Evolutionary conservation across 1,140 invertebrate genomes (phyloP).

Genomic region (Leptoteleia sp.): DNA sequence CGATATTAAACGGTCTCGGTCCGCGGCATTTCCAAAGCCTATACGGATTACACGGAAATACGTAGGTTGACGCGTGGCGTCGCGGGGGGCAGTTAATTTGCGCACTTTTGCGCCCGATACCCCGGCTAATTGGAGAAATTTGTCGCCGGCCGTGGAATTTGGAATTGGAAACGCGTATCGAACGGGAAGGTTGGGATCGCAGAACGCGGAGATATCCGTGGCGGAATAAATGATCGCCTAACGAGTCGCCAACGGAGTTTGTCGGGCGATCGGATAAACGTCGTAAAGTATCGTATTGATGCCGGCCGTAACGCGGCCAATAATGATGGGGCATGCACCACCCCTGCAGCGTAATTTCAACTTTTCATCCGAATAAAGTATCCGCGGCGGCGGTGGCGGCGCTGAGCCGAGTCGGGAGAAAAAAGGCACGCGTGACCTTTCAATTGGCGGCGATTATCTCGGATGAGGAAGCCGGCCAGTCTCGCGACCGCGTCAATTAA

Average conservation of each 20-base stretch:
- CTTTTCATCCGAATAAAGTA: slow-evolving; percentile 39
- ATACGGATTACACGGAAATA: slow-evolving; percentile 4
- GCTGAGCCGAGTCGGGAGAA: too few species aligned
- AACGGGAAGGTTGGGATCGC: not conserved
- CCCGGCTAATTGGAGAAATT: too few species aligned
- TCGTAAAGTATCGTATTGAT: slow-evolving; percentile 38
- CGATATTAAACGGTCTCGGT: too few species aligned
- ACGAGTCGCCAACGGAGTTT: slow-evolving; percentile 19
- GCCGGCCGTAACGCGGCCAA: slow-evolving; percentile 28
- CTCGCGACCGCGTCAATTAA: slow-evolving; percentile 68
- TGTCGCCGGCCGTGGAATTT: not conserved
- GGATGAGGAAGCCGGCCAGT: slow-evolving; percentile 56
- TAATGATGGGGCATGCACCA: slow-evolving; percentile 29
- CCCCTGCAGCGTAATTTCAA: slow-evolving; percentile 39
- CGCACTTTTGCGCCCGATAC: too few species aligned
- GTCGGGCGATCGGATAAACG: slow-evolving; percentile 16
- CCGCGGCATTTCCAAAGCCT: not conserved
- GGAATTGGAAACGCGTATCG: not conserved
- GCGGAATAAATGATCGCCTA: slow-evolving; percentile 38
- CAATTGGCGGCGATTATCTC: slow-evolving; percentile 51
- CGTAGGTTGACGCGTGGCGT: too few species aligned
- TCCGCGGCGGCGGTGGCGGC: not conserved
- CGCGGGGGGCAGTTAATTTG: too few species aligned
- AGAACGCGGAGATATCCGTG: slow-evolving; percentile 8
- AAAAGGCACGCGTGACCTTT: slow-evolving; percentile 33